phyloP scores from a whole-genome alignment of 2,888 invertebrate genomes.

The Thelaira solivaga region DNA sequence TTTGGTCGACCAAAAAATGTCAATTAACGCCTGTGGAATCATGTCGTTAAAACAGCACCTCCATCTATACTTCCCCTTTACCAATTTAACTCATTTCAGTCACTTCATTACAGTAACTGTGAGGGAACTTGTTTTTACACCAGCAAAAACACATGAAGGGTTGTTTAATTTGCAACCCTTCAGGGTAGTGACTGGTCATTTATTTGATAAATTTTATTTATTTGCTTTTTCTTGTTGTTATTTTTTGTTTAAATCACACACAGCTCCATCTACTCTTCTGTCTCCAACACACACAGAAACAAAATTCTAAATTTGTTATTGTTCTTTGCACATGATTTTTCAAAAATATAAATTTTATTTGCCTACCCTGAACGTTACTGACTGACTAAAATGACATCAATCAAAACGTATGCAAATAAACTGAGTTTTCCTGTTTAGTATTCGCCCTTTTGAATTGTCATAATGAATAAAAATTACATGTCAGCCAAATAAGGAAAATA shows the following conservation, averaged over 20 bases:
- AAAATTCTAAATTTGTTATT: neutral
- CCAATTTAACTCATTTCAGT: neutral
- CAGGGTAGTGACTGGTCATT: slow-evolving; percentile 21
- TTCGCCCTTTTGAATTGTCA: neutral
- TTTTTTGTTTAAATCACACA: slow-evolving; percentile 14
- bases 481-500: neutral
- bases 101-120: neutral
- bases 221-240: too few species aligned
- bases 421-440: neutral
- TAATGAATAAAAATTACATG: neutral
- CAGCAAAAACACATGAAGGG: neutral
- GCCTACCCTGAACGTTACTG: neutral
- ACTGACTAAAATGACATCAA: slow-evolving; percentile 12
- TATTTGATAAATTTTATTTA: slow-evolving; percentile 29
- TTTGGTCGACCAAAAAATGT: too few species aligned
- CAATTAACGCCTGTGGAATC: too few species aligned
- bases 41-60: too few species aligned
- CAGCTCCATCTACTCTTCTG: neutral
- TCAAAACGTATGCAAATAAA: slow-evolving; percentile 27
- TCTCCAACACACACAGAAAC: neutral
- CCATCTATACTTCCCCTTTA: too few species aligned
- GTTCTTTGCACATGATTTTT: slow-evolving; percentile 10
- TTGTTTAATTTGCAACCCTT: slow-evolving; percentile 5
- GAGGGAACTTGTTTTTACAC: neutral
- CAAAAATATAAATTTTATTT: neutral